phyloP scores from a whole-genome alignment of 2,888 invertebrate species.

The Rhamphomyia laevipes region DNA sequence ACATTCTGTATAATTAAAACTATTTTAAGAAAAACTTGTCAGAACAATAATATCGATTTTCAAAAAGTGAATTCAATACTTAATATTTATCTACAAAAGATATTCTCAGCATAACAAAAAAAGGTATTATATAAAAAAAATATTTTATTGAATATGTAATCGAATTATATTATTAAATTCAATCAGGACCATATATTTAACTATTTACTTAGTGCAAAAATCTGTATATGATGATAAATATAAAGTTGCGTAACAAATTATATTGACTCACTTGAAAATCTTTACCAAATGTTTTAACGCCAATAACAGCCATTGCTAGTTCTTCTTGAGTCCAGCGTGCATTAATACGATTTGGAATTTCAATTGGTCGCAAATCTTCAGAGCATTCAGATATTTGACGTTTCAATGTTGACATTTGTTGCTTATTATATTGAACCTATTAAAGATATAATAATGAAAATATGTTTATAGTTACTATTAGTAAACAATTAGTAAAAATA shows the following conservation, averaged over 20 bases:
- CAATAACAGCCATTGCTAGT: constrained; percentile 79
- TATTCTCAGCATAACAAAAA: no score
- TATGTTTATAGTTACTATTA: neutral
- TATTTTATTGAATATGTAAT: no score
- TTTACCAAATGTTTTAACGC: constrained; percentile 70
- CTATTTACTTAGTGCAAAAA: no score
- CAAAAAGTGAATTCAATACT: no score
- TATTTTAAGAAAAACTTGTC: no score
- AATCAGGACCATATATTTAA: no score
- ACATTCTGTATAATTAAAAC: no score
- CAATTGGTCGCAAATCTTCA: constrained; percentile 51
- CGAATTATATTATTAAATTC: no score
- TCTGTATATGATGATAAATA: neutral
- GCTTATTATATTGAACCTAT: constrained; percentile 92
- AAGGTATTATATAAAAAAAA: no score
- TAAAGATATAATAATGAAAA: constrained; percentile 12
- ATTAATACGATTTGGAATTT: constrained; percentile 60
- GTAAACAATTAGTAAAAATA: neutral
- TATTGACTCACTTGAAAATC: constrained; percentile 59
- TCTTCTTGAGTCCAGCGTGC: constrained; percentile 91
- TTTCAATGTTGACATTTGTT: constrained; percentile 76
- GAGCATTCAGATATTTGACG: constrained; percentile 46
- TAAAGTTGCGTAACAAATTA: neutral
- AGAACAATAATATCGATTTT: no score
- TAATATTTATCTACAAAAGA: no score